Evolutionary conservation across 2,797 vertebrate species (phyloP), one percentile per base, ranked within the genome.

Genomic region (Threskiornis aethiopicus): DNA sequence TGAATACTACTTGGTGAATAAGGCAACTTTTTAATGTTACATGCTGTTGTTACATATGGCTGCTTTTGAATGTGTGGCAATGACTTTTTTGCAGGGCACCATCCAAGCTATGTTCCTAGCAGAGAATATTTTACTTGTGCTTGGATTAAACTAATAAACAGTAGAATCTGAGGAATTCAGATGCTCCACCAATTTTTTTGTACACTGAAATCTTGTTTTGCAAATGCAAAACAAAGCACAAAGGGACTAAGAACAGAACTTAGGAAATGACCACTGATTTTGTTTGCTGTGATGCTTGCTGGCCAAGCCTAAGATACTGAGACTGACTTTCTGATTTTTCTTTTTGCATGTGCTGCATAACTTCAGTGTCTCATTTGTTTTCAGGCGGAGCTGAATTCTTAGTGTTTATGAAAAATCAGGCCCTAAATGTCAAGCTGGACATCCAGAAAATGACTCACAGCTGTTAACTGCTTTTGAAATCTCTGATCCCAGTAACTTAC

Each of bases 81-180:
- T 70, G 57, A 55, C 64, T 85, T 67, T 51, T 87, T 95, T 77
- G 28, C 41, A 71, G 52, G 44, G 69, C 26, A 52, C 37, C 29
- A 61, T 87, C 52, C 59, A 75, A 78, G 29, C 64, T 42, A 1
- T 61, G 31, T 84, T 89, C 28, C 22, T 71, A 71, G 41, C 57
- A 85, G 59, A 42, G 59, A 87, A 5, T 89, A 82, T 91, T 90
- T 95, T 28, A 80, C 78, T 97, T 91, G 59, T 71, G 19, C 75
- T 89, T 90, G 75, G 64, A 24, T 78, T 96, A 87, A 97, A 90
- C 81, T 91, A 94, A 96, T 87, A 92, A 97, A 96, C 94, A 94
- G 55, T 87, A 83, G 86, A 80, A 92, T 80, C 86, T 81, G 75
- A 93, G 81, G 78, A 78, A 84, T 75, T 91, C 61, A 92, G 89